Conservation (phyloP, 2,113 vertebrate species). For the Madoqua kirkii region DNA sequence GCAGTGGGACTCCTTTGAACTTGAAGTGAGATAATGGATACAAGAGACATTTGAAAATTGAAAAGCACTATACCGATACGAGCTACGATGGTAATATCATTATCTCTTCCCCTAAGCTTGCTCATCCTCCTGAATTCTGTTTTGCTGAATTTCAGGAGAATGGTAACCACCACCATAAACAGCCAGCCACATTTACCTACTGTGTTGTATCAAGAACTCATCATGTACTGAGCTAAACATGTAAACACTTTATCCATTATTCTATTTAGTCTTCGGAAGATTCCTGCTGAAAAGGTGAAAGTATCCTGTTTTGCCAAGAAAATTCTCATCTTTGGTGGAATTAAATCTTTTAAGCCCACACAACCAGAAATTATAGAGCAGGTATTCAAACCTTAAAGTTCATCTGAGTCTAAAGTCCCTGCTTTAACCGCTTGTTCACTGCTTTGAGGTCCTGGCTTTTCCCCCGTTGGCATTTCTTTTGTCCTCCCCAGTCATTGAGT, state of each 20-base stretch:
- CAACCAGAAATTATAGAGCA: not conserved
- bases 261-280: not conserved
- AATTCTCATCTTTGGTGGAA: not conserved
- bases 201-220: not conserved
- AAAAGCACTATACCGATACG: not conserved
- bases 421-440: not conserved
- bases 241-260: not conserved
- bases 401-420: not conserved
- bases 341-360: not conserved
- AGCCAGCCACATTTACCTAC: not conserved
- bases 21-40: constrained; percentile 1
- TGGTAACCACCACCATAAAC: not conserved
- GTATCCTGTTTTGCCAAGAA: not conserved
- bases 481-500: not conserved
- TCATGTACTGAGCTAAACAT: not conserved
- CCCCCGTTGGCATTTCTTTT: not conserved
- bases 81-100: not conserved
- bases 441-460: not conserved
- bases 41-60: constrained; percentile 10
- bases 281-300: not conserved
- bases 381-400: not conserved
- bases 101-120: not conserved
- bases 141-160: not conserved
- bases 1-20: not conserved
- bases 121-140: not conserved